Conservation (phyloP, 2,797 vertebrate species). For the Scarus forsteni region DNA sequence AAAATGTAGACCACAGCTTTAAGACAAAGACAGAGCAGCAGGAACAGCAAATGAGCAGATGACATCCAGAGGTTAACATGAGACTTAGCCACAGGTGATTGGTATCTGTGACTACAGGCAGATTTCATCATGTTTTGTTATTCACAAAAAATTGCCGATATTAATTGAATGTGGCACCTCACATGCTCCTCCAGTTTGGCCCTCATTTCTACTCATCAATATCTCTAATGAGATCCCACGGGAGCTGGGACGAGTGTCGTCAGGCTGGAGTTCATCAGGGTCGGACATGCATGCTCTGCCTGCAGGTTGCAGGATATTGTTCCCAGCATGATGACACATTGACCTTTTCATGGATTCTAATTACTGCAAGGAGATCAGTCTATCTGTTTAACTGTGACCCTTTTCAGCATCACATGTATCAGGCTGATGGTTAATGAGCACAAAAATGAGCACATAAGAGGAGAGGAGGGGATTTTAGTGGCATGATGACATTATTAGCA, state of each 20-base stretch:
- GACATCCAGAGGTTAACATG: too few relatives aligned
- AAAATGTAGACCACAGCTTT: too few relatives aligned
- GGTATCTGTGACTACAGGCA: too few relatives aligned
- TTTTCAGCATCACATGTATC: conserved; percentile 22
- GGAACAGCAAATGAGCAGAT: too few relatives aligned
- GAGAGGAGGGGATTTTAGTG: background rate
- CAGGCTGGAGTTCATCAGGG: conserved; percentile 11
- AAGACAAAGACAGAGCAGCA: too few relatives aligned
- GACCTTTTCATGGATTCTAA: conserved; percentile 56
- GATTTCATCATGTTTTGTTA: too few relatives aligned
- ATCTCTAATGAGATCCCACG: conserved; percentile 38
- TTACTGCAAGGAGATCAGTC: conserved; percentile 17
- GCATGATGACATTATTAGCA: background rate
- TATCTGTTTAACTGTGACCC: conserved; percentile 6
- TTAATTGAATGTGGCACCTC: too few relatives aligned
- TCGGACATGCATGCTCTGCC: conserved; percentile 12
- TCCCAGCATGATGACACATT: conserved; percentile 37
- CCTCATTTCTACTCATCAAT: conserved; percentile 29
- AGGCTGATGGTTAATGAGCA: conserved; percentile 40
- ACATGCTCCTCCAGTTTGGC: too few relatives aligned
- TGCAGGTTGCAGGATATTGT: conserved; percentile 27
- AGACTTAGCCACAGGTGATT: too few relatives aligned
- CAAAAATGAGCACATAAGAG: conserved; percentile 5
- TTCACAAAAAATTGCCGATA: too few relatives aligned
- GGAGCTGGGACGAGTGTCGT: conserved; percentile 13